Conservation (phyloP, 2,888 invertebrate species). For the Penaeus monodon region DNA sequence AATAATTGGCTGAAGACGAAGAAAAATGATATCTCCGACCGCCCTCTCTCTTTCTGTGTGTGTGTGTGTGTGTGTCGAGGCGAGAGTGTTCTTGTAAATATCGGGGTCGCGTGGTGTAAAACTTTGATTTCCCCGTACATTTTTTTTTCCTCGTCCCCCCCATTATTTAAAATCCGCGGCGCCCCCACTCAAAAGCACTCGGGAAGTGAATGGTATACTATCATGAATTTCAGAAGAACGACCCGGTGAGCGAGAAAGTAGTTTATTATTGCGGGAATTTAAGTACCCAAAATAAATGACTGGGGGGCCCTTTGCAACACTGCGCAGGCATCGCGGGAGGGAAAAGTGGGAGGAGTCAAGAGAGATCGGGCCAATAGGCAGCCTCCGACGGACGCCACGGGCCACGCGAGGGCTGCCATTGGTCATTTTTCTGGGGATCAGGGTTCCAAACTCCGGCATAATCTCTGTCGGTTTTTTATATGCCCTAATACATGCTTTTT, state of each 20-base stretch:
- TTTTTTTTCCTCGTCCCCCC: neutral
- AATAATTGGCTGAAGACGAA: constrained; percentile 18
- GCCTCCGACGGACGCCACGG: constrained; percentile 8
- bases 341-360: constrained; percentile 35
- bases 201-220: neutral
- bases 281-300: constrained; percentile 39
- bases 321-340: constrained; percentile 13
- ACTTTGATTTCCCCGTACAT: neutral
- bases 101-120: neutral
- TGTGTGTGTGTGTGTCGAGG: neutral
- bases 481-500: constrained; percentile 29
- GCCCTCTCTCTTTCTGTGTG: neutral
- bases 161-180: neutral
- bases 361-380: constrained; percentile 21
- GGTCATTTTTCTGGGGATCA: constrained; percentile 41
- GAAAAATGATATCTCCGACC: constrained; percentile 25
- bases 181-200: neutral
- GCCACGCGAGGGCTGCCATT: constrained; percentile 33
- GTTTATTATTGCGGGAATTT: constrained; percentile 54
- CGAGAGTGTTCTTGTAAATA: neutral
- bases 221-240: constrained; percentile 16
- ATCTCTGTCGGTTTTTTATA: constrained; percentile 50
- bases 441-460: constrained; percentile 35
- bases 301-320: neutral
- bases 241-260: constrained; percentile 17